Percentiles rank a stretch among this genome's conserved stretches.
These are phyloP conservation scores for Parapsyche elsis DNA, from an alignment of 1,140 invertebrate genomes.

Conservation along the genomic window DNA sequence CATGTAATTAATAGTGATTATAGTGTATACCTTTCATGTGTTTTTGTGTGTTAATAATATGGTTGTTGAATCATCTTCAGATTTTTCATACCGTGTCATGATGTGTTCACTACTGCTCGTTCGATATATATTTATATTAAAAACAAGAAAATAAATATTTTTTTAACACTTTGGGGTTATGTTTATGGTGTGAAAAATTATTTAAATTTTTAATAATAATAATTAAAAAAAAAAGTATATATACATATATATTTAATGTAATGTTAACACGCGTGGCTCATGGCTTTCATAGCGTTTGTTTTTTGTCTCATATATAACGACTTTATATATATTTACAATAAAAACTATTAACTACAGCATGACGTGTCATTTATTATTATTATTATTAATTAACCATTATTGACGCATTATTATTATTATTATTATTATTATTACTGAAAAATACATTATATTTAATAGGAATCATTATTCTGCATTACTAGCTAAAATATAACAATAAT, in stretches of 20 bases:
- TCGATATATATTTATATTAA: constrained; percentile 32
- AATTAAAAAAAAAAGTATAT: constrained; percentile 10
- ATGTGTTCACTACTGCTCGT: constrained; percentile 33
- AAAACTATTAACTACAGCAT: constrained; percentile 56
- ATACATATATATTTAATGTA: constrained; percentile 37
- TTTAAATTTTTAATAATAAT: constrained; percentile 28
- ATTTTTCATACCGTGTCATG: constrained; percentile 30
- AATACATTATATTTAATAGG: constrained; percentile 69
- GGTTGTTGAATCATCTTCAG: constrained; percentile 40
- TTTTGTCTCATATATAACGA: constrained; percentile 56
- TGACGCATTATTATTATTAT: constrained; percentile 49
- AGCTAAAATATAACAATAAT: constrained; percentile 70
- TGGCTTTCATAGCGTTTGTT: constrained; percentile 56
- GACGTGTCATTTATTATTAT: constrained; percentile 50
- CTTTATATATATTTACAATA: constrained; percentile 56
- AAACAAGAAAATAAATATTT: constrained; percentile 29
- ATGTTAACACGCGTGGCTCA: constrained; percentile 47
- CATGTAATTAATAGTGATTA: constrained; percentile 35
- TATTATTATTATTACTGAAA: constrained; percentile 56
- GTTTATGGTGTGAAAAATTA: constrained; percentile 38
- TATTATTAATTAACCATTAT: constrained; percentile 55
- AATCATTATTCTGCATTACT: constrained; percentile 71
- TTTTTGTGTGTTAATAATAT: constrained; percentile 39
- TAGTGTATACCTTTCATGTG: constrained; percentile 41
- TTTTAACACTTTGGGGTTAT: constrained; percentile 47